Evolutionary conservation across 2,888 invertebrate species (phyloP).

Genomic region (Drosophila birchii): DNA sequence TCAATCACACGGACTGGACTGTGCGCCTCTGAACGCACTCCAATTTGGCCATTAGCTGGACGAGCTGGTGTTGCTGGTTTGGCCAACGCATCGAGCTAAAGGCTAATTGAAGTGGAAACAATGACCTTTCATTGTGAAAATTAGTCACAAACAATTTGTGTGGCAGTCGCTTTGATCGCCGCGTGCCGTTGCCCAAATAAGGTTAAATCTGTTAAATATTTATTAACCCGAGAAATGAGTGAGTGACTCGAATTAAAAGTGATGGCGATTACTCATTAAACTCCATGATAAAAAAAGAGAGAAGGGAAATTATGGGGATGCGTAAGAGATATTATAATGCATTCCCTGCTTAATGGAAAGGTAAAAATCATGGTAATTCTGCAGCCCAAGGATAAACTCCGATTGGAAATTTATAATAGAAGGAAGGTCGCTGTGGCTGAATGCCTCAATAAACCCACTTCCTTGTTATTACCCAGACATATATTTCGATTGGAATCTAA

Average conservation of each 20-base stretch:
- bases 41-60: slow-evolving; percentile 59
- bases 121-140: slow-evolving; percentile 77
- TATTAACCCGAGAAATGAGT: slow-evolving; percentile 25
- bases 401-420: slow-evolving; percentile 2
- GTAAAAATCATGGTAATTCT: slow-evolving; percentile 5
- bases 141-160: slow-evolving; percentile 71
- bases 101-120: slow-evolving; percentile 79
- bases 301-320: neutral
- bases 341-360: neutral
- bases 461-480: slow-evolving; percentile 7
- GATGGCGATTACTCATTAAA: slow-evolving; percentile 1
- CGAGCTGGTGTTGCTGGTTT: slow-evolving; percentile 19
- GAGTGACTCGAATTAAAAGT: slow-evolving; percentile 14
- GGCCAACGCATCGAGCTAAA: slow-evolving; percentile 43
- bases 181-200: slow-evolving; percentile 59
- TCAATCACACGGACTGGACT: slow-evolving; percentile 1
- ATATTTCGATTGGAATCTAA: neutral
- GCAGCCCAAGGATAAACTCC: slow-evolving; percentile 1
- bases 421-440: neutral
- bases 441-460: neutral
- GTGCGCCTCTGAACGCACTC: slow-evolving; percentile 38
- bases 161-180: slow-evolving; percentile 52
- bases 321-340: neutral
- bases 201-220: slow-evolving; percentile 48
- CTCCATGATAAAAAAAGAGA: too few species aligned